These are phyloP conservation scores for Eueides isabella DNA, from an alignment of 1,140 invertebrate species.

Conservation along the genomic window DNA sequence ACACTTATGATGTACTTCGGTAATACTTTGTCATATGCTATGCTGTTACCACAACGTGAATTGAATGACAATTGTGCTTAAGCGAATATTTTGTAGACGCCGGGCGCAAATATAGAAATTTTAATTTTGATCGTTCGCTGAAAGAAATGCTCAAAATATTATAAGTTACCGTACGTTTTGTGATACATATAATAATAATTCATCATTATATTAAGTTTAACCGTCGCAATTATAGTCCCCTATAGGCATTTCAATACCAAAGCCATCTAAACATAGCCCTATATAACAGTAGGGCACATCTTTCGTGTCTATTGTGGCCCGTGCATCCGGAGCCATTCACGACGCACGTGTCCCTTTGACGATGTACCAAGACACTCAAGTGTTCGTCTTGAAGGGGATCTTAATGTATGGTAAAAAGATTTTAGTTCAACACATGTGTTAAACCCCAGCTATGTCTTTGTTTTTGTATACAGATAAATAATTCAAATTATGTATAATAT, in stretches of 20 bases:
- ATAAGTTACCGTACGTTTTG: not conserved
- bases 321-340: constrained; percentile 42
- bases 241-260: constrained; percentile 32
- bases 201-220: not conserved
- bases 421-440: constrained; percentile 19
- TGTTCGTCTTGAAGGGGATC: constrained; percentile 30
- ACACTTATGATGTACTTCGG: constrained; percentile 33
- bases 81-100: not conserved
- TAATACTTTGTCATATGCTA: constrained; percentile 21
- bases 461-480: not conserved
- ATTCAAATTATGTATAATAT: not conserved
- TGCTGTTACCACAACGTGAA: constrained; percentile 22
- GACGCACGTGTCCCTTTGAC: constrained; percentile 39
- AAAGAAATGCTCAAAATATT: not conserved
- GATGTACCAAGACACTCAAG: constrained; percentile 28
- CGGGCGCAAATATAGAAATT: not conserved
- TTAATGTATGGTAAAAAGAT: constrained; percentile 28
- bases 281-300: constrained; percentile 32
- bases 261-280: constrained; percentile 23
- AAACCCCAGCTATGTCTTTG: not conserved
- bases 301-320: constrained; percentile 36
- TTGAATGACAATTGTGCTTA: constrained; percentile 3
- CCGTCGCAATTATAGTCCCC: constrained; percentile 9
- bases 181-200: not conserved
- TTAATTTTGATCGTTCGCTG: not conserved